A percentile compares a stretch with the other conserved stretches of the same genome.
Conservation (phyloP, 2,888 invertebrate species). For the Acanthosepion pharaonis region DNA sequence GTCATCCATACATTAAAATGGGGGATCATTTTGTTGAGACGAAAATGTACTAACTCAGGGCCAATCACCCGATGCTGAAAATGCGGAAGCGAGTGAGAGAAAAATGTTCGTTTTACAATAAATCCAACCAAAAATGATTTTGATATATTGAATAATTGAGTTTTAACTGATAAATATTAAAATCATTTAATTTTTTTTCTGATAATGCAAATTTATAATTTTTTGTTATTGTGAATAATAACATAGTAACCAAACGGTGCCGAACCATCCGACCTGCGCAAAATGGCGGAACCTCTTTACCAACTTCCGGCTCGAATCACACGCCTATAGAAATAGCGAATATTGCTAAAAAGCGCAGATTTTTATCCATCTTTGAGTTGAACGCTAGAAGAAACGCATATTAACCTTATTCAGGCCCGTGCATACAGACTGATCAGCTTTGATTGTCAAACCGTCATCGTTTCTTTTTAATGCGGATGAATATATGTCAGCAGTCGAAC, state of each 20-base stretch:
- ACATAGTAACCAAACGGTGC: not conserved
- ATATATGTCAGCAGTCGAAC: slow-evolving; percentile 41
- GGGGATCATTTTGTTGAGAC: not conserved
- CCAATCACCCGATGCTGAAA: not conserved
- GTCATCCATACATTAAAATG: slow-evolving; percentile 38
- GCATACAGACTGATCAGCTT: not conserved
- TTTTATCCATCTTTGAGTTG: not conserved
- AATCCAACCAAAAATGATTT: slow-evolving; percentile 14
- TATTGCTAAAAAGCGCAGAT: not conserved
- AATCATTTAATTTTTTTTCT: not conserved
- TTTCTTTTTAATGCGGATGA: slow-evolving; percentile 14
- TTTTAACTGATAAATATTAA: slow-evolving; percentile 39
- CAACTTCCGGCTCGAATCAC: slow-evolving; percentile 57
- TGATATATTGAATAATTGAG: not conserved
- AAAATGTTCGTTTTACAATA: slow-evolving; percentile 33
- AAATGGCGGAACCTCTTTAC: slow-evolving; percentile 54
- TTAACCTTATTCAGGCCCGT: not conserved
- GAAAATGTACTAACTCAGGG: not conserved
- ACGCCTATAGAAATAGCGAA: not conserved
- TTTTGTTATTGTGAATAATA: slow-evolving; percentile 41
- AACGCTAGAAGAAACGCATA: not conserved
- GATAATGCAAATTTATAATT: not conserved
- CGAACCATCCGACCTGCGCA: slow-evolving; percentile 63
- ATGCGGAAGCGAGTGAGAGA: slow-evolving; percentile 38
- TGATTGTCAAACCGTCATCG: slow-evolving; percentile 6